Conservation (phyloP, 2,797 vertebrate genomes). For the Fistularia tabacaria region DNA sequence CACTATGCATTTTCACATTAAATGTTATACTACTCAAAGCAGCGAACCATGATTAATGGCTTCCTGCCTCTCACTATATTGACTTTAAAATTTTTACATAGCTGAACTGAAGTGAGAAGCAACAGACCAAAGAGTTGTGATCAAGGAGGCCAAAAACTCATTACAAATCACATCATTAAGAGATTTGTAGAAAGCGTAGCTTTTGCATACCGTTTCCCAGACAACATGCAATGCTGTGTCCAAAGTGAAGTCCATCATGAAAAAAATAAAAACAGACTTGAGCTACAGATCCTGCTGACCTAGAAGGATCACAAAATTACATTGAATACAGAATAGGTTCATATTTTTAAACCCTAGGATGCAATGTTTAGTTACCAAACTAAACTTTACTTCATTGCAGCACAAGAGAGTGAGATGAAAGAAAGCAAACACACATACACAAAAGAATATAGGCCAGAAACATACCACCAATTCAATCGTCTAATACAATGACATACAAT, state of each 20-base stretch:
- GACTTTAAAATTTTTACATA: neutral
- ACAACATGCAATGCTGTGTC: neutral
- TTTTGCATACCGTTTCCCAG: neutral
- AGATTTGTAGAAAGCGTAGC: neutral
- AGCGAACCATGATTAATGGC: conserved; percentile 11
- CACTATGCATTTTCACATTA: no score
- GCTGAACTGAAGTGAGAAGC: no score
- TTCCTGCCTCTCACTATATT: conserved; percentile 2
- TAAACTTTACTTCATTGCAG: neutral
- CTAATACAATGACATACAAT: conserved; percentile 34
- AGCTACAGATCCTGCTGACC: conserved; percentile 4
- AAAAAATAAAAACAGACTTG: conserved; percentile 6
- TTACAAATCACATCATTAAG: neutral
- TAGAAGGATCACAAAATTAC: conserved; percentile 8
- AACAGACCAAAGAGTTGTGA: no score
- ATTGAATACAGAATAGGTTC: neutral
- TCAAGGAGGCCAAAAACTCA: no score
- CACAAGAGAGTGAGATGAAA: neutral
- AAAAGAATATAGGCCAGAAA: conserved; percentile 7
- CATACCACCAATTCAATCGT: conserved; percentile 27
- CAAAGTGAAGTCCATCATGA: neutral
- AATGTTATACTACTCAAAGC: neutral
- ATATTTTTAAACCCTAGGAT: conserved; percentile 10
- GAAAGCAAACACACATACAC: neutral
- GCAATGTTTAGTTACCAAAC: conserved; percentile 2